phyloP scores from a whole-genome alignment of 2,888 invertebrate species.

The Axea sp. region DNA sequence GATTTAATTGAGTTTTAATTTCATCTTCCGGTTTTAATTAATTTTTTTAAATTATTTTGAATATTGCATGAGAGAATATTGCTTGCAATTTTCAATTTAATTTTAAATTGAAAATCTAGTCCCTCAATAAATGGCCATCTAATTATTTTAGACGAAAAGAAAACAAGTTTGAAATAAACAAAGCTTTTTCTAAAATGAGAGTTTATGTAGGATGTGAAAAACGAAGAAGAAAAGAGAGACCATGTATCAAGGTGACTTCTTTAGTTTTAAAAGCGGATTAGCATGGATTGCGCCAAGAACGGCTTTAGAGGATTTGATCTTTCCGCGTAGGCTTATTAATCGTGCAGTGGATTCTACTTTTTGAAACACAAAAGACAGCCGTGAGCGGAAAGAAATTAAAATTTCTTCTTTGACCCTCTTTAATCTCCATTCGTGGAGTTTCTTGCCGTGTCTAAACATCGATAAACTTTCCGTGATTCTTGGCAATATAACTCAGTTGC shows the following conservation, averaged over 20 bases:
- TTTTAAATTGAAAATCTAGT: constrained; percentile 9
- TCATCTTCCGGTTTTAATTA: too few relatives aligned
- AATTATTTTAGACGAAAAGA: background rate
- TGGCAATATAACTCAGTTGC: constrained; percentile 50
- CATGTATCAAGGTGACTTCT: constrained; percentile 41
- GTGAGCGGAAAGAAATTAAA: constrained; percentile 54
- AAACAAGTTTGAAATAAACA: constrained; percentile 26
- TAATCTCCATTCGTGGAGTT: constrained; percentile 46
- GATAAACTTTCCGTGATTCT: constrained; percentile 60
- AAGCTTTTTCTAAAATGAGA: constrained; percentile 42
- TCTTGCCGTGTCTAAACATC: constrained; percentile 36
- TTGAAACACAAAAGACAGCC: constrained; percentile 27
- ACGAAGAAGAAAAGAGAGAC: constrained; percentile 1
- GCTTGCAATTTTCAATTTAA: too few relatives aligned
- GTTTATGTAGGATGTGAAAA: constrained; percentile 33
- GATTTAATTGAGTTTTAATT: too few relatives aligned
- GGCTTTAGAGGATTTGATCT: constrained; percentile 46
- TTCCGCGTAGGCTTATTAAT: constrained; percentile 55
- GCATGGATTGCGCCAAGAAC: constrained; percentile 42
- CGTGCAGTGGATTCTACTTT: constrained; percentile 33
- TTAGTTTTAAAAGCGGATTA: constrained; percentile 58
- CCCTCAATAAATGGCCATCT: constrained; percentile 10
- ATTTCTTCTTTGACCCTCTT: constrained; percentile 48
- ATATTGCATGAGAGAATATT: too few relatives aligned
- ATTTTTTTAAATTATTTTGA: too few relatives aligned